Conservation (phyloP, 2,888 invertebrate species). For the Eretmocerus hayati region DNA sequence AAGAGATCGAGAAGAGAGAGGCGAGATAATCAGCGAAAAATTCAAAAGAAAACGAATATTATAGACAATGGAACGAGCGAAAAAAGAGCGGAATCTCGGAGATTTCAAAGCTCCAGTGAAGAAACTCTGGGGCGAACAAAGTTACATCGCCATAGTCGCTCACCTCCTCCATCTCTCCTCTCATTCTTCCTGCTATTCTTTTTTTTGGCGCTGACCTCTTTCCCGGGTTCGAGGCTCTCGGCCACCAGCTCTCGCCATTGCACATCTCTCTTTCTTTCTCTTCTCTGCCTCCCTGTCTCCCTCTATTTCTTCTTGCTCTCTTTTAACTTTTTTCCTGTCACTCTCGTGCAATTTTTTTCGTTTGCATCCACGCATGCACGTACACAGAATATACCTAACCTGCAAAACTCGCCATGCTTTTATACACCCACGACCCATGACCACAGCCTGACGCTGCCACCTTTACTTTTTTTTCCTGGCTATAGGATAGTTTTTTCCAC, state of each 20-base stretch:
- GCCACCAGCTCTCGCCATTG: constrained; percentile 6
- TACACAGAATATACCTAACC: too few species aligned
- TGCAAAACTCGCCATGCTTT: too few species aligned
- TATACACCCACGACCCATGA: too few species aligned
- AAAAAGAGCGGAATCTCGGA: constrained; percentile 2
- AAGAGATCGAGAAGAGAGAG: neutral
- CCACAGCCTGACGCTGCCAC: too few species aligned
- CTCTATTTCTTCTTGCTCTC: constrained; percentile 2
- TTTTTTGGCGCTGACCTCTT: constrained; percentile 19
- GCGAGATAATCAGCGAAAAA: neutral
- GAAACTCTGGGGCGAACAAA: constrained; percentile 11
- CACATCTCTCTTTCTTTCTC: constrained; percentile 6
- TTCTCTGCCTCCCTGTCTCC: constrained; percentile 4
- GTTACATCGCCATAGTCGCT: constrained; percentile 9
- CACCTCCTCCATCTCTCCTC: constrained; percentile 9
- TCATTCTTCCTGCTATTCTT: constrained; percentile 3
- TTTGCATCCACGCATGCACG: constrained; percentile 18
- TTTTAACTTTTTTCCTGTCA: constrained; percentile 1
- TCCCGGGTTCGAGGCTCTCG: constrained; percentile 17
- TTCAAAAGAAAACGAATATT: neutral
- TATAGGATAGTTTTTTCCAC: too few species aligned
- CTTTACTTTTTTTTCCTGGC: too few species aligned
- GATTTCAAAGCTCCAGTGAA: constrained; percentile 7
- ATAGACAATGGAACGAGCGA: constrained; percentile 1
- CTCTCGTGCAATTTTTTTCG: constrained; percentile 5